Evolutionary conservation across 2,888 invertebrate genomes (phyloP).

Genomic region (Parapristionchus giblindavisi): DNA sequence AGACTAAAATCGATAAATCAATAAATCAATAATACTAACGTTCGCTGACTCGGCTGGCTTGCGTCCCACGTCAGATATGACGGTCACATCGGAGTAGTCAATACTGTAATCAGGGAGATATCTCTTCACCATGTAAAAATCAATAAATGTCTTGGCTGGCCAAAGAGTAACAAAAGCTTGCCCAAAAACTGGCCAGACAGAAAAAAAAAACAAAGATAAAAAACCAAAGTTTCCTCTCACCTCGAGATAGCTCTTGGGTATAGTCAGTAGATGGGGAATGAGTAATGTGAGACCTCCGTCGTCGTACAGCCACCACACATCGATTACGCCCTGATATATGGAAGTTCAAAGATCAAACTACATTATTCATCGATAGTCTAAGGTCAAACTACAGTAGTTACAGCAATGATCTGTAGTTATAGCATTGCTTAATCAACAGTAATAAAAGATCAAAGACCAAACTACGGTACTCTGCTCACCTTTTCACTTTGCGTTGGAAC

Average conservation of each 20-base stretch:
- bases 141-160: neutral
- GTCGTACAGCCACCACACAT: constrained; percentile 87
- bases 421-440: too few relatives aligned
- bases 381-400: too few relatives aligned
- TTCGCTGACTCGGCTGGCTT: constrained; percentile 83
- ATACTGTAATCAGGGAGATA: constrained; percentile 81
- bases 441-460: too few relatives aligned
- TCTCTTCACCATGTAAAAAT: neutral
- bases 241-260: constrained; percentile 66
- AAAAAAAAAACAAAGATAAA: too few relatives aligned
- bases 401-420: too few relatives aligned
- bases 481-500: constrained; percentile 66
- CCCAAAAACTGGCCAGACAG: too few relatives aligned
- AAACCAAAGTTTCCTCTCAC: too few relatives aligned
- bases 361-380: too few relatives aligned
- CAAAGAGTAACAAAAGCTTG: too few relatives aligned
- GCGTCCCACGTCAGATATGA: constrained; percentile 89
- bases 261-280: constrained; percentile 67
- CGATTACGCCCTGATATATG: constrained; percentile 52
- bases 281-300: constrained; percentile 76
- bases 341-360: neutral
- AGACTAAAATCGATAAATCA: too few relatives aligned
- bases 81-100: constrained; percentile 90
- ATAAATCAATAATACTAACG: constrained; percentile 72
- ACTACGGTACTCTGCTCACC: constrained; percentile 37